These are phyloP conservation scores for Eulithis prunata DNA, from an alignment of 2,888 invertebrate genomes.

Conservation along the genomic window DNA sequence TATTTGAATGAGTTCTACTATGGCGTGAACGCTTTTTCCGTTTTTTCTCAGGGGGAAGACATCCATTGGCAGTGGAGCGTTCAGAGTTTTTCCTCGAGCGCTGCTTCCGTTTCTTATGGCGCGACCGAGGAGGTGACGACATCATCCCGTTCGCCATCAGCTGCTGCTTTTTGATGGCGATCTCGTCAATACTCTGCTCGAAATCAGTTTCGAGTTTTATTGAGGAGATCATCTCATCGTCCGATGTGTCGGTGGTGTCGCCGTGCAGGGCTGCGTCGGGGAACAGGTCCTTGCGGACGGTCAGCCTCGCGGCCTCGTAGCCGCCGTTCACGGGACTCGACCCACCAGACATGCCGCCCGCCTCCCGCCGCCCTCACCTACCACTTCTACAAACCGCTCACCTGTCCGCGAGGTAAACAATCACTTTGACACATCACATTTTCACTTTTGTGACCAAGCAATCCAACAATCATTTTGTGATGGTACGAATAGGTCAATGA, in stretches of 20 bases:
- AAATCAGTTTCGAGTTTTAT: constrained; percentile 81
- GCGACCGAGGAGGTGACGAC: constrained; percentile 64
- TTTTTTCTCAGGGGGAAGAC: constrained; percentile 68
- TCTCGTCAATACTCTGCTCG: constrained; percentile 80
- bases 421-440: constrained; percentile 85
- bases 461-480: constrained; percentile 69
- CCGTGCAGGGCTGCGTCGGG: constrained; percentile 66
- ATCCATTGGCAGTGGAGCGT: constrained; percentile 66
- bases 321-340: constrained; percentile 81
- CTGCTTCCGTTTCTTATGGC: constrained; percentile 76
- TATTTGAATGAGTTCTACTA: constrained; percentile 69
- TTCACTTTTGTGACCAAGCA: constrained; percentile 80
- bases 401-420: constrained; percentile 84
- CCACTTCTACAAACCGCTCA: constrained; percentile 82
- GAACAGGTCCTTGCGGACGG: constrained; percentile 81
- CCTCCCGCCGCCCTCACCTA: constrained; percentile 78
- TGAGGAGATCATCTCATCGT: constrained; percentile 65
- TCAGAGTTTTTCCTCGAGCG: constrained; percentile 68
- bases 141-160: constrained; percentile 64
- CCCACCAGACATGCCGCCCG: constrained; percentile 81
- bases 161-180: constrained; percentile 72
- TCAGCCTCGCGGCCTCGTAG: constrained; percentile 77
- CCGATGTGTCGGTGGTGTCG: constrained; percentile 58
- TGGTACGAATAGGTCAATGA: constrained; percentile 67
- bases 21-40: constrained; percentile 71